Evolutionary conservation across 2,888 invertebrate genomes (phyloP), one percentile per base, ranked within the genome.

Genomic region (Graphium colonna): DNA sequence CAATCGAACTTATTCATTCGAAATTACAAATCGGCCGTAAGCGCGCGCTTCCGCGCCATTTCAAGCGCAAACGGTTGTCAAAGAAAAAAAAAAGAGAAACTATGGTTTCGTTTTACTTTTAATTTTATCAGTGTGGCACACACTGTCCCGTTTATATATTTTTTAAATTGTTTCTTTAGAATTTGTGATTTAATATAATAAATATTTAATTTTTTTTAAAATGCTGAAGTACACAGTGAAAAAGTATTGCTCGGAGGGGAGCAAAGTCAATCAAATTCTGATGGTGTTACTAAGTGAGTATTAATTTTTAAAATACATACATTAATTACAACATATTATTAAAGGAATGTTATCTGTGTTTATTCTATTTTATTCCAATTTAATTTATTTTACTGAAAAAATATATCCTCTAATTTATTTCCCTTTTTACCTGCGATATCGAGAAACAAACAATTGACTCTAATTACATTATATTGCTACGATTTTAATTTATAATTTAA

Each of bases 221-320:
- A 89, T 89, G 88, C 75, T 88, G 49, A 86, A 87, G 61, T 75
- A 84, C 55, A 82, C 82, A 33, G 85, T 86, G 71, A 86, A 83
- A 69, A 87, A 84, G 60, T 89, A 85, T 73, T 87, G 78, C 71
- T 73, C 82, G 1, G 82, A 88, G 60, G 88, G 88, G 46, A 87
- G 88, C 64, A 86, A 82, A 63, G 65, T 86, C 16, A 78, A 89
- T 57, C 88, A 88, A 71, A 63, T 82, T 41, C 47, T 87, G 18
- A 69, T 86, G 47, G 75, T 88, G 2, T 42, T 69, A 57, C 71
- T 89, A 55, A 82, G 88, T 89, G 64, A 86, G 88, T 80, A 43
- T 51, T 57, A 12, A 12, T 12, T 36, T 36, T 12, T 36, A 36
- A 21, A 21, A 21, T 21, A 5, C n/a, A n/a, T n/a, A n/a, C n/a